These are phyloP conservation scores for Corythaeola cristata DNA, from an alignment of 2,113 vertebrate species.

Conservation along the genomic window DNA sequence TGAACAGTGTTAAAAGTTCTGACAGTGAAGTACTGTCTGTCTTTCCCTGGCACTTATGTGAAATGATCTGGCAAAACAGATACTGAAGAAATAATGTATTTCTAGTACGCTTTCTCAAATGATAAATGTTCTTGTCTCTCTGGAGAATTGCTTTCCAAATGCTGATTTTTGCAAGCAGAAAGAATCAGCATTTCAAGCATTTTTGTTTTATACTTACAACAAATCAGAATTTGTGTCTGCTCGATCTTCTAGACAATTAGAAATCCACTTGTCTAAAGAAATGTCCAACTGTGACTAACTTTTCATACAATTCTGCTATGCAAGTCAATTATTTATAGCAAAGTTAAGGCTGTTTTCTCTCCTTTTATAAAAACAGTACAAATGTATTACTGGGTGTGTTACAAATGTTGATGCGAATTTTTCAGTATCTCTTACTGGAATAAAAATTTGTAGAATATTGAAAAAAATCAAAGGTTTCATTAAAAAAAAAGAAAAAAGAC, in stretches of 20 bases:
- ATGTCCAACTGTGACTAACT: not conserved
- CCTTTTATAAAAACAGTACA: not conserved
- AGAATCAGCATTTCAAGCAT: conserved; percentile 20
- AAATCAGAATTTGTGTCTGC: not conserved
- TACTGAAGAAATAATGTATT: conserved; percentile 74
- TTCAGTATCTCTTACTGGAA: not conserved
- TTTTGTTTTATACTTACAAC: not conserved
- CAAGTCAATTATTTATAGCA: not conserved
- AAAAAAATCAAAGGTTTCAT: fast-evolving
- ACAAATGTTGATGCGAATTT: not conserved
- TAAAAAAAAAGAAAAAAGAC: not conserved
- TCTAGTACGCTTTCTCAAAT: conserved; percentile 71
- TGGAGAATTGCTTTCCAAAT: conserved; percentile 65
- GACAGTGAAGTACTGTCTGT: conserved; percentile 77
- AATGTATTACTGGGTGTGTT: not conserved
- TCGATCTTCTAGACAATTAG: not conserved
- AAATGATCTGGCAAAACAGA: conserved; percentile 83
- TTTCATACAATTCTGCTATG: not conserved
- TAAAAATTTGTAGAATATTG: not conserved
- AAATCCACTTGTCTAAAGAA: not conserved
- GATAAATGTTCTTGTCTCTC: conserved; percentile 78
- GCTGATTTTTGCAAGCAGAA: conserved; percentile 71
- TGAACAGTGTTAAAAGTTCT: conserved; percentile 63
- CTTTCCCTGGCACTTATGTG: conserved; percentile 71
- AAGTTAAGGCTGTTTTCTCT: not conserved